phyloP scores from a whole-genome alignment of 2,888 invertebrate genomes.

The Drosophila kambysellisi region DNA sequence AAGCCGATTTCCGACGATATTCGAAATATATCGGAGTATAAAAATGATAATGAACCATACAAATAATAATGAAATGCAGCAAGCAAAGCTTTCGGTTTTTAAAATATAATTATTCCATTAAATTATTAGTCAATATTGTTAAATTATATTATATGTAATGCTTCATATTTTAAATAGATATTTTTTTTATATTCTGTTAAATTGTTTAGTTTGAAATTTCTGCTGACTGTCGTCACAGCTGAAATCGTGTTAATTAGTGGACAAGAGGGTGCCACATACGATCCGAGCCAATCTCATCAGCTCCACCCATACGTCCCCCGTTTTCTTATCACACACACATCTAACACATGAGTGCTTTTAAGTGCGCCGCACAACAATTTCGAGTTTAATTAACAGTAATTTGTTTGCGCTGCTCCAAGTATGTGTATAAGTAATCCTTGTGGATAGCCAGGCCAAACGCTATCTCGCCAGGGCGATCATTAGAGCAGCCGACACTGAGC shows the following conservation, averaged over 20 bases:
- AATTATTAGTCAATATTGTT: neutral
- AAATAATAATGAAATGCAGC: neutral
- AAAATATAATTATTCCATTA: neutral
- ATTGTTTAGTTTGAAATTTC: conserved; percentile 30
- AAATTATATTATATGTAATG: neutral
- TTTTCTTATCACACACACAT: conserved; percentile 47
- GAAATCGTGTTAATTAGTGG: conserved; percentile 51
- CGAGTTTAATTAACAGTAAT: conserved; percentile 75
- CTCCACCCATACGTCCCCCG: conserved; percentile 6
- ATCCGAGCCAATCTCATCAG: conserved; percentile 49
- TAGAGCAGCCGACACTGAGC: conserved; percentile 30
- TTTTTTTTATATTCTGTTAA: conserved; percentile 3
- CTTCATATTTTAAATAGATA: neutral
- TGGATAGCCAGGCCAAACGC: conserved; percentile 41
- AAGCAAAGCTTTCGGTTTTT: neutral
- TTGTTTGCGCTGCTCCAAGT: conserved; percentile 72
- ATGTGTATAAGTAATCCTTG: conserved; percentile 61
- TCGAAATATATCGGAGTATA: neutral
- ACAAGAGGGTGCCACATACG: conserved; percentile 29
- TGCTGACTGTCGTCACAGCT: conserved; percentile 37
- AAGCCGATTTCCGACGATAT: no score
- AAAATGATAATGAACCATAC: neutral
- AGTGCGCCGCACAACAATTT: conserved; percentile 71
- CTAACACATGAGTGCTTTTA: conserved; percentile 64
- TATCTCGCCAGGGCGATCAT: conserved; percentile 67